phyloP scores from a whole-genome alignment of 2,888 invertebrate genomes.

The Reticulitermes lucifugus region DNA sequence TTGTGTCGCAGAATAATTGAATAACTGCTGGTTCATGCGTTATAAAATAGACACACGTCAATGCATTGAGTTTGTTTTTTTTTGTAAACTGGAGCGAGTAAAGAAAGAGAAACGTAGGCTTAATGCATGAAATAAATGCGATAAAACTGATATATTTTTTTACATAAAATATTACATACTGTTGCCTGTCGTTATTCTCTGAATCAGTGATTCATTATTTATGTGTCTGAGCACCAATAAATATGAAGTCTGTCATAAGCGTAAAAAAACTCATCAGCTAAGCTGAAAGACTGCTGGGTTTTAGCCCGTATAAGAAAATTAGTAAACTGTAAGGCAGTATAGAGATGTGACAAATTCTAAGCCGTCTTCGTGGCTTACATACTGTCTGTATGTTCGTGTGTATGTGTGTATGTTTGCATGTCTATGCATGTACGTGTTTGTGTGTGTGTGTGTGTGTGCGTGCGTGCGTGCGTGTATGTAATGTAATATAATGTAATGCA shows the following conservation, averaged over 20 bases:
- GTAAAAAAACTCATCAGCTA: background rate
- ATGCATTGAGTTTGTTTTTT: background rate
- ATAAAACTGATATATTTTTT: background rate
- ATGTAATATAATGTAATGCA: too few relatives aligned
- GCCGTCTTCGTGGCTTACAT: too few relatives aligned
- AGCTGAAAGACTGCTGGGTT: too few relatives aligned
- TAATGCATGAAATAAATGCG: background rate
- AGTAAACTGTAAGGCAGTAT: too few relatives aligned
- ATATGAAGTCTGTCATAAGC: background rate
- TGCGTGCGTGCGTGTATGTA: too few relatives aligned
- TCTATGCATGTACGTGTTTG: too few relatives aligned
- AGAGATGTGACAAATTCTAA: too few relatives aligned
- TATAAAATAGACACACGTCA: background rate
- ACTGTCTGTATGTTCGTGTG: too few relatives aligned
- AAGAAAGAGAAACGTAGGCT: background rate
- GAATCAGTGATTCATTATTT: background rate
- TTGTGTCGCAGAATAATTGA: background rate
- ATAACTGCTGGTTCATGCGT: background rate
- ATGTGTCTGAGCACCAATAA: background rate
- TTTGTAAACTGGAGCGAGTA: background rate
- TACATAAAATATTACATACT: background rate
- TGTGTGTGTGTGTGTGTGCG: too few relatives aligned
- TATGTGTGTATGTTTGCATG: too few relatives aligned
- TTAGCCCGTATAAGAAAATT: too few relatives aligned
- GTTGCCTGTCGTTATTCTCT: background rate